Evolutionary conservation across 1,140 invertebrate species (phyloP).

Genomic region (Scylla paramamosain): DNA sequence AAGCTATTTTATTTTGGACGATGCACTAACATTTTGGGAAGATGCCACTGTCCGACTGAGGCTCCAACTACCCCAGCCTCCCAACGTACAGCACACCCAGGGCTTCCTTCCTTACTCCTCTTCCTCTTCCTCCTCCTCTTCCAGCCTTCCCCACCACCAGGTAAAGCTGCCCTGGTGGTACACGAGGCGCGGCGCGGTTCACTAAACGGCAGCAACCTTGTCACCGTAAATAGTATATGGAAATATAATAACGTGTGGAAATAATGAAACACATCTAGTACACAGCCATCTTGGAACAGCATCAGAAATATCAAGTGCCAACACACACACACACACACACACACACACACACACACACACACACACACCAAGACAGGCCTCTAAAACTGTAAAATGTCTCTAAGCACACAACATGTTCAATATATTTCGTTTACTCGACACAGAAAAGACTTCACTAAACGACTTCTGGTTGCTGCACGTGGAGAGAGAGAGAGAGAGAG

Average conservation of each 20-base stretch:
- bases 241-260: too few relatives aligned
- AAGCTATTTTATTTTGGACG: neutral
- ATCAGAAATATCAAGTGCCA: neutral
- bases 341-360: constrained; percentile 46
- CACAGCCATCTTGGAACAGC: too few relatives aligned
- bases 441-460: too few relatives aligned
- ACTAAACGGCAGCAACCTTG: too few relatives aligned
- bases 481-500: neutral
- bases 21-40: neutral
- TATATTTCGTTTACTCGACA: too few relatives aligned
- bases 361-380: constrained; percentile 7
- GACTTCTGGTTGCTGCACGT: too few relatives aligned
- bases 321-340: constrained; percentile 12
- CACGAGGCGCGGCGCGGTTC: too few relatives aligned
- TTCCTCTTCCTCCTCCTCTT: neutral
- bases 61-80: neutral
- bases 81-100: neutral
- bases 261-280: too few relatives aligned
- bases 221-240: too few relatives aligned
- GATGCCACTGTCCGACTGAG: constrained; percentile 7
- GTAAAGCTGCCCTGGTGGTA: too few relatives aligned
- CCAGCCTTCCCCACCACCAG: neutral
- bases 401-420: neutral
- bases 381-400: neutral
- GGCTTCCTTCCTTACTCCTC: neutral